Conservation (phyloP, 2,797 vertebrate genomes). For the Stomatorhinus walkeri region DNA sequence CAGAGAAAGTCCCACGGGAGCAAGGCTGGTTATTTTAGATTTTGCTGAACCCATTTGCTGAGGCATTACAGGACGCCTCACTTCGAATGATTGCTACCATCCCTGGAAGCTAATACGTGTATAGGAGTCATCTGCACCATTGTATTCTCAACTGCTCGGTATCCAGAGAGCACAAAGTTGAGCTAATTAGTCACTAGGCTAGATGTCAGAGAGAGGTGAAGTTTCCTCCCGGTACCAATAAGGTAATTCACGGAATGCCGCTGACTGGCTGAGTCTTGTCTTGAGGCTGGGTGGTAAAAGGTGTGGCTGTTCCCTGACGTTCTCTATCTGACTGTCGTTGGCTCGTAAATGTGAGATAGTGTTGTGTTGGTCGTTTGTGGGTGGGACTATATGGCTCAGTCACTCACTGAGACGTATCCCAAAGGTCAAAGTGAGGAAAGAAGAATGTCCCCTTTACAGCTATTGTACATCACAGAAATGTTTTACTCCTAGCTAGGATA, state of each 20-base stretch:
- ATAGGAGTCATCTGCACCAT: constrained; percentile 8
- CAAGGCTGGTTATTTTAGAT: constrained; percentile 8
- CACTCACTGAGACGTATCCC: background rate
- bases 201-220: constrained; percentile 14
- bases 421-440: background rate
- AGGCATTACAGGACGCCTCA: background rate
- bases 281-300: background rate
- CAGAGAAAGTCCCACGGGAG: constrained; percentile 6
- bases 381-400: background rate
- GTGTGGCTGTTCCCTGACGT: background rate
- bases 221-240: constrained; percentile 6
- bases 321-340: background rate
- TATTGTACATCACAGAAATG: background rate
- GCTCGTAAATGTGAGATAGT: background rate
- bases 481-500: background rate
- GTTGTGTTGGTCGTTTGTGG: background rate
- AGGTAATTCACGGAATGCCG: constrained; percentile 17
- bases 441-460: background rate
- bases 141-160: background rate
- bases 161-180: constrained; percentile 2
- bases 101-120: background rate
- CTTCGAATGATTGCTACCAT: background rate
- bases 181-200: constrained; percentile 12
- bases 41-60: constrained; percentile 11
- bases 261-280: background rate